Evolutionary conservation across 37 sponge, comb jelly and placozoan species (phyloP), one percentile per base, ranked within the genome.

Genomic region (Haliclona indistincta): DNA sequence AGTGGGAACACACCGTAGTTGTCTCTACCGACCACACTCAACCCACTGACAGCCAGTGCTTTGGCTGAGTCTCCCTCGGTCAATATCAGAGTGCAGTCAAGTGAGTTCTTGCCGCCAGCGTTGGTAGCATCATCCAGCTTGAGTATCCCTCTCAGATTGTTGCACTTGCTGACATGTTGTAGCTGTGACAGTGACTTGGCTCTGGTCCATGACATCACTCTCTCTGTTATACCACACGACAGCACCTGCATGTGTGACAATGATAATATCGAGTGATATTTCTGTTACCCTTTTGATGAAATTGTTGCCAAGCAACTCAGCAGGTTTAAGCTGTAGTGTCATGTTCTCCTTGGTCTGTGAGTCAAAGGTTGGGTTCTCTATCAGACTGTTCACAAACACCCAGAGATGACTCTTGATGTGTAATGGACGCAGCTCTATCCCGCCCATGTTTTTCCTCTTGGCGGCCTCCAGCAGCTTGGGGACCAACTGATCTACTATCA

Each of bases 61-160:
- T 94, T 94, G 68, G 98, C 98, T 71, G 98, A 97, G 80, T 97
- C 98, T 71, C 98, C 98, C 89, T 97, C 98, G 2, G 95, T 94
- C 49, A 97, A 66, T 39, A 97, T 97, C 41, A 97, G 90, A 34
- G 98, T 97, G 73, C 98, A 97, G 32, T 88, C 86, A 38, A 56
- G 78, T 0, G 97, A 76, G 67, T 90, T 81, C 85, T 75, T 91
- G 5, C 79, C 77, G 7, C 98, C 98, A 0, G 98, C 98, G 26
- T 91, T 82, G 38, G 91, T 94, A 44, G 98, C 98, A 64, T 97
- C 98, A 44, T 94, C 95, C 26, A 97, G 87, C 68, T 97, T 97
- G 45, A 87, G 73, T 38, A 95, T 91, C 4, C 98, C 98, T 39
- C 84, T 84, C 2, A 97, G 80, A 64, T 79, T 88, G 65, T 60